These are phyloP conservation scores for Calypte anna DNA, from an alignment of 2,113 vertebrate species.

Conservation along the genomic window DNA sequence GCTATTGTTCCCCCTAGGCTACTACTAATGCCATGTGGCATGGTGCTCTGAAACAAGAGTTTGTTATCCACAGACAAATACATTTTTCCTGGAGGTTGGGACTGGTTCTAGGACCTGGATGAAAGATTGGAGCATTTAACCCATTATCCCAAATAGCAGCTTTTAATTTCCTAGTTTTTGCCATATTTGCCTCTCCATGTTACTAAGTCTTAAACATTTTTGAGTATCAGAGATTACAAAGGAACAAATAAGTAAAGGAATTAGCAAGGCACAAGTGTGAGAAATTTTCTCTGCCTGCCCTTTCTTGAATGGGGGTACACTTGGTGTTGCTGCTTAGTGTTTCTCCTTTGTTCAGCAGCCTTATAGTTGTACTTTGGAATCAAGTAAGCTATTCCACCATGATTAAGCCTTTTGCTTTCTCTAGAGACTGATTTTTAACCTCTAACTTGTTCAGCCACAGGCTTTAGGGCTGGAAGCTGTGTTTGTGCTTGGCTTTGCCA, in stretches of 20 bases:
- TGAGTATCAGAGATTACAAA: neutral
- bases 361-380: neutral
- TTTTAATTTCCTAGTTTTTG: neutral
- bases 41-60: neutral
- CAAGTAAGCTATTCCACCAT: neutral
- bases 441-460: neutral
- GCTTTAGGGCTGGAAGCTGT: neutral
- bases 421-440: neutral
- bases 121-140: neutral
- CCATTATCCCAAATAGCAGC: neutral
- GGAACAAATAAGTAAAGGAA: neutral
- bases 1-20: neutral
- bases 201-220: neutral
- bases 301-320: neutral
- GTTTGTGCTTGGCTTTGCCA: constrained; percentile 7
- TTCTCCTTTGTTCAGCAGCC: neutral
- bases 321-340: neutral
- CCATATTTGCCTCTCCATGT: neutral
- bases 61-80: neutral
- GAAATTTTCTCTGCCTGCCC: neutral
- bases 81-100: neutral
- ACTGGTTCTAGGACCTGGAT: neutral
- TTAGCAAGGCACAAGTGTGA: neutral
- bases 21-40: fast-evolving
- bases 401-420: neutral